Evolutionary conservation across 2,113 vertebrate species (phyloP), one percentile per base, ranked within the genome.

Genomic region (Laterallus jamaicensis): DNA sequence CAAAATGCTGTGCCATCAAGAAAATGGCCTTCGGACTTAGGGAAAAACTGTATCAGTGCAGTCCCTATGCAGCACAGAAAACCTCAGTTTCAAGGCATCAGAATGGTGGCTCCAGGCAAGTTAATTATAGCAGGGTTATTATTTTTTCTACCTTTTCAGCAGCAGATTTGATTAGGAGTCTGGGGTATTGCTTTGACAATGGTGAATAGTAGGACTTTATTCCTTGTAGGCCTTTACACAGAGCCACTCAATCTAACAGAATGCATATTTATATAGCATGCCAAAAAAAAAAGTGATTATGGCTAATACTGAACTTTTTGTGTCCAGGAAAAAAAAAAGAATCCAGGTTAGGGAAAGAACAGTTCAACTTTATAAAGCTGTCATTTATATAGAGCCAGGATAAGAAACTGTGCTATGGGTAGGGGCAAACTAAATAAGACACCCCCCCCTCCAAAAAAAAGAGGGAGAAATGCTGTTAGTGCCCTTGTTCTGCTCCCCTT

Each of bases 151-250:
- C 81, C 12, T 94, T 88, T 75, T 42, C 84, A 92, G 56, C 66
- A 93, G 71, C 42, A 88, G 62, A 86, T 94, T 96, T 96, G 90
- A 73, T 93, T 90, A 74, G 78, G 82, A 90, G 52, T 92, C 92
- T 90, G 59, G 71, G 88, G 79, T 86, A 96, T 96, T 95, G 73
- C 71, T 93, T 90, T 96, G 93, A 96, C 75, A 93, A 83, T 49
- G 55, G 64, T 93, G 92, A 96, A 96, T 92, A 82, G 85, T 12
- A 58, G 75, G 74, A 88, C 87, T 52, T 94, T 93, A 77, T 93
- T 94, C 78, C 63, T 88, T 78, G 56, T 70, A 82, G 59, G 67
- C 58, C 47, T 82, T 93, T 91, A 44, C 25, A 32, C 11, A 74
- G 52, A 91, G 25, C 31, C 5, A 86, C 64, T 94, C 82, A 86